Base-by-base conservation (phyloP, 2,113 vertebrate species). In the Xenopus borealis region DNA sequence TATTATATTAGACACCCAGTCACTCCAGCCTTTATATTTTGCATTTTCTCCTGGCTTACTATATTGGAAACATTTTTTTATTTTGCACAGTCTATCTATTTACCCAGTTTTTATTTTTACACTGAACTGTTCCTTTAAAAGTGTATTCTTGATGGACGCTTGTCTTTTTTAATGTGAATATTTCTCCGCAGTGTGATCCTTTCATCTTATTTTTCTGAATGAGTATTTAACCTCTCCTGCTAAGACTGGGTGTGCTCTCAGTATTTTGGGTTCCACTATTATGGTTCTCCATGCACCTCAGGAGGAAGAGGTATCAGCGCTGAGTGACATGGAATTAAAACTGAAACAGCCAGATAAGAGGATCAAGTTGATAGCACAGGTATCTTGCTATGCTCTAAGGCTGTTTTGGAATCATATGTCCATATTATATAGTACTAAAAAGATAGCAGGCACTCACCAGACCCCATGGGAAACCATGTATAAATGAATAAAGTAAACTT, bases 281-380 rank as follows among this genome's bases (percentile, higher is more conserved):
- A 95, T 95, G 93, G 93, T 95, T 62, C 87, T 93, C 72, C 93
- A 94, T 17, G 93, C 92, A 7, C 94, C 94, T 0, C 89, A 94
- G 68, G 92, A 92, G 61, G 90, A 94, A 72, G 89, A 91, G 47
- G 91, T 94, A 19, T 87, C 81, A 30, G 91, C 92, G 27, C 85
- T 95, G 70, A 82, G 70, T 40, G 89, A 84, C 61, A 94, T 94
- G 93, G 91, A 87, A 64, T 88, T 94, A 81, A 96, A 95, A 76
- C 89, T 93, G 14, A 90, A 86, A 82, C 90, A 94, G 81, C 91
- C 92, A 88, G 93, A 91, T 95, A 90, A n/a, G 66, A 50, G 33
- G 33, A 40, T 40, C 33, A 6, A 6, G 33, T 6, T 40, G 33
- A 9, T 40, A 40, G 33, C 33, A 40, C 33, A 40, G 33, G 33